Conservation (phyloP, 1,140 invertebrate species). For the Argopecten irradians region DNA sequence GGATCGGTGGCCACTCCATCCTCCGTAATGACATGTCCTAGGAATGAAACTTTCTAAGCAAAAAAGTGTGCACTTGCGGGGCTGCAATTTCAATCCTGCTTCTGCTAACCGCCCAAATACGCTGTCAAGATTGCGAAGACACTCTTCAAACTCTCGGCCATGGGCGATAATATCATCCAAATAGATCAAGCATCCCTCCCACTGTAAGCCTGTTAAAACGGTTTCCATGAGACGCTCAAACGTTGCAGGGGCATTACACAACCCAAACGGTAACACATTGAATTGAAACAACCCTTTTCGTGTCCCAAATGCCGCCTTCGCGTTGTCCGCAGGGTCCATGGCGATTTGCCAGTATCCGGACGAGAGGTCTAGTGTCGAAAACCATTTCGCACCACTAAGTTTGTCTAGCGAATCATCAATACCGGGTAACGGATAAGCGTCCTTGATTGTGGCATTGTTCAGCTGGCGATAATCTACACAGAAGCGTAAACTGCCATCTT, state of each 20-base stretch:
- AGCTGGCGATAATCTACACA: no score
- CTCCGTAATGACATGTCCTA: constrained; percentile 28
- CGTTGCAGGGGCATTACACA: background rate
- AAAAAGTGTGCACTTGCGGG: constrained; percentile 35
- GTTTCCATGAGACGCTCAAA: constrained; percentile 35
- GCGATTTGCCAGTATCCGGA: constrained; percentile 33
- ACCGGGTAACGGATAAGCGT: constrained; percentile 31
- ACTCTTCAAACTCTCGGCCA: background rate
- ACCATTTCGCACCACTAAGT: constrained; percentile 30
- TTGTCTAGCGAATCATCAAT: constrained; percentile 36
- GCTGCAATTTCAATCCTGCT: constrained; percentile 30
- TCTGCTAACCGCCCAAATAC: constrained; percentile 4
- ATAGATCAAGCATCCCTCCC: constrained; percentile 30
- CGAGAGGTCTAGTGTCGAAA: constrained; percentile 34
- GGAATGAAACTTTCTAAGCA: background rate
- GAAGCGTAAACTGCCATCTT: background rate
- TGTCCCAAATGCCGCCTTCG: constrained; percentile 34
- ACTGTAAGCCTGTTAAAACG: constrained; percentile 28
- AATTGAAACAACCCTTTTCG: constrained; percentile 39
- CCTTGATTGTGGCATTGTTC: constrained; percentile 20
- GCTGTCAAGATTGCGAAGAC: background rate
- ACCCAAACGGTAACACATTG: constrained; percentile 28
- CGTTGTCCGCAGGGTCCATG: constrained; percentile 25
- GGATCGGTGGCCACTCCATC: background rate
- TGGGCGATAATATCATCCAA: constrained; percentile 41